These are phyloP conservation scores for Ametastegia equiseti DNA, from an alignment of 2,888 invertebrate genomes.

Conservation along the genomic window DNA sequence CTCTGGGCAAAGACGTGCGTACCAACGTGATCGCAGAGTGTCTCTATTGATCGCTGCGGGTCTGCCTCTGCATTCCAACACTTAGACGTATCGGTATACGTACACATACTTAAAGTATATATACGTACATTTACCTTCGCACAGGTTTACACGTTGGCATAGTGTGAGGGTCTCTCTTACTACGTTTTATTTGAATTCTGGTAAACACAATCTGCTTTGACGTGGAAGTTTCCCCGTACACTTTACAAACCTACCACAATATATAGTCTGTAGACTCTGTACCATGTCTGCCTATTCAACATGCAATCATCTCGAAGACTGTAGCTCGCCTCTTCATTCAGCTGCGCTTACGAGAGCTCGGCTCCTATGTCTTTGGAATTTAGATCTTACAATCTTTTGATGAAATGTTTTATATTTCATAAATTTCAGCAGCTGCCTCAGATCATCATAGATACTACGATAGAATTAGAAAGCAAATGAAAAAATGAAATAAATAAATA, in stretches of 20 bases:
- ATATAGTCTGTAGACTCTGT: not conserved
- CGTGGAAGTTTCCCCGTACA: not conserved
- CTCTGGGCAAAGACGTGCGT: not conserved
- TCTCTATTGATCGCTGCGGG: constrained; percentile 59
- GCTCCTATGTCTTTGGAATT: not conserved
- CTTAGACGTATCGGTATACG: not conserved
- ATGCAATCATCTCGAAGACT: not conserved
- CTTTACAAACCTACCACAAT: not conserved
- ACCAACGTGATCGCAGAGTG: not conserved
- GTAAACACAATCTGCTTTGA: constrained; percentile 16
- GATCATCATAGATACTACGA: too few relatives aligned
- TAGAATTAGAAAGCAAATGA: too few relatives aligned
- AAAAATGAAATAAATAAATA: too few relatives aligned
- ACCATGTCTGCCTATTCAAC: not conserved
- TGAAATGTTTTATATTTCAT: not conserved
- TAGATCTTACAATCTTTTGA: not conserved
- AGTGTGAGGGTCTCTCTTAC: not conserved
- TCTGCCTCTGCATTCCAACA: constrained; percentile 50
- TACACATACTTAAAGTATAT: too few relatives aligned
- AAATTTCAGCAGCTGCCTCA: too few relatives aligned
- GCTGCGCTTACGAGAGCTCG: too few relatives aligned
- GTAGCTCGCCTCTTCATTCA: not conserved
- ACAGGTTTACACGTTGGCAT: not conserved
- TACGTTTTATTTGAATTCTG: constrained; percentile 17
- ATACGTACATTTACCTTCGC: not conserved